Base-by-base conservation (phyloP, 2,888 invertebrate species). In the Caenorhabditis sp. region DNA sequence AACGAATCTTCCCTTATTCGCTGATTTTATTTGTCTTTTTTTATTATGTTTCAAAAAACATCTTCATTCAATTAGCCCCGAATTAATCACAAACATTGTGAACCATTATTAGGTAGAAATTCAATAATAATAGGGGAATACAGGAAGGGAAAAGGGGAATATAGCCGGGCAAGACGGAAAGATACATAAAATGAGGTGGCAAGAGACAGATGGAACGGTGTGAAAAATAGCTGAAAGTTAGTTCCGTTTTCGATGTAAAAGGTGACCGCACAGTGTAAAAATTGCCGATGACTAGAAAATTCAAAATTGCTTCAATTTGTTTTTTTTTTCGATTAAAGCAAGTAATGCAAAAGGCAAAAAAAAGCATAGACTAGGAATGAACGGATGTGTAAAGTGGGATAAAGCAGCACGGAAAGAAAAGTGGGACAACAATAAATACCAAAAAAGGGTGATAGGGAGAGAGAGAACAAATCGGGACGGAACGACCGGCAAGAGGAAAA, bases 401-500 rank as follows among this genome's bases (percentile, higher is more conserved):
- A 46, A 26, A 46, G 45, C n/a, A n/a, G n/a, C n/a, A 20, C 45
- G 13, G 27, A 27, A 48, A 48, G 24, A 27, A 15, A 27, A 7
- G 3, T 2, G 24, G 24, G 13, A 22, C 9, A 41, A 37, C 37
- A 15, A 27, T 37, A 27, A 39, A 56, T 20, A 15, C 8, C 8
- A 9, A 46, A 35, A 37, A 32, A 26, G n/a, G n/a, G n/a, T n/a
- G n/a, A n/a, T n/a, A 32, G 11, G 26, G 26, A 43, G 32, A 43
- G 26, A 48, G 13, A 20, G 2, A 26, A 48, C 13, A 11, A 48
- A 27, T 26, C 26, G 26, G 26, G 20, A 43, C 2, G 32, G 11
- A 35, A 37, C 15, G 37, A 62, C 46, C 55, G 71, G 71, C 62
- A 62, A 72, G 71, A 46, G 30, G 26, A 46, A 50, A 55, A 26